These are phyloP conservation scores for Rhodeus uyekii DNA, from an alignment of 2,797 vertebrate species.

Conservation along the genomic window DNA sequence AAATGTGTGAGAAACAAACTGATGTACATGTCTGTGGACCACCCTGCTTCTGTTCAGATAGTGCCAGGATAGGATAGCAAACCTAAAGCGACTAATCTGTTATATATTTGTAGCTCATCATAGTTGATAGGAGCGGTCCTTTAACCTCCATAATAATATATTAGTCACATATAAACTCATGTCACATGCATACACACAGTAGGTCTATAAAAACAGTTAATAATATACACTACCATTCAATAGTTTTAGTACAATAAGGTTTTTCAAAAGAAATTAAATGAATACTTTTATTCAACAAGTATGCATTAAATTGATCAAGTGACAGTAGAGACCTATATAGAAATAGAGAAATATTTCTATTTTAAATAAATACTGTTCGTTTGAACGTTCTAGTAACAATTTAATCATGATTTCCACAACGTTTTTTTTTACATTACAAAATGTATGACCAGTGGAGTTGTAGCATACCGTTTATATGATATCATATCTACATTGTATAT, in stretches of 20 bases:
- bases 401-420: not conserved
- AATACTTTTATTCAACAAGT: not conserved
- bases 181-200: not conserved
- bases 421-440: not conserved
- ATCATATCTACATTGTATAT: not conserved
- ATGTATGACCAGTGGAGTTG: not conserved
- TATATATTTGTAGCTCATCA: constrained; percentile 15
- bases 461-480: not conserved
- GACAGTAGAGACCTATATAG: not conserved
- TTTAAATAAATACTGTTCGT: not conserved
- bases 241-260: not conserved
- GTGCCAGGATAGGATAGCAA: not conserved
- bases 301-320: not conserved
- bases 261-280: not conserved
- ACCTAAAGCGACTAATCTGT: constrained; percentile 8
- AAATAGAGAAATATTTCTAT: not conserved
- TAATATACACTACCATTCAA: not conserved
- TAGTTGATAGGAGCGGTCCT: not conserved
- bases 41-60: constrained; percentile 38
- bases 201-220: not conserved
- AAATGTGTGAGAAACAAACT: constrained; percentile 48
- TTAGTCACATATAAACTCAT: not conserved
- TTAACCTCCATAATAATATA: not conserved
- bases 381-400: not conserved
- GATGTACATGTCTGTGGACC: constrained; percentile 42